Evolutionary conservation across 2,888 invertebrate genomes (phyloP).

Genomic region (Cryptocephalus primarius): DNA sequence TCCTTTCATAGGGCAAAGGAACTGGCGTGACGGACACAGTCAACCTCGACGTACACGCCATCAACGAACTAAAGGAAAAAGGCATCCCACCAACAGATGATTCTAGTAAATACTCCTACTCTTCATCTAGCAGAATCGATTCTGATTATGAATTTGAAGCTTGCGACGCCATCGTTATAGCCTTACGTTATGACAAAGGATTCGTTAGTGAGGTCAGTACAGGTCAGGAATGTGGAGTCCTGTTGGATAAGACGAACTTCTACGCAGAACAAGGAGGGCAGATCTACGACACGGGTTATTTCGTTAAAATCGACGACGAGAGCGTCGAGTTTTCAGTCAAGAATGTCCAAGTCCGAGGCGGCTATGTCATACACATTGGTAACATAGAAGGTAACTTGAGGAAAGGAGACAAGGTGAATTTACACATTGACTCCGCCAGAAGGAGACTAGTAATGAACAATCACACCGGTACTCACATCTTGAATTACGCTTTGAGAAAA

Average conservation of each 20-base stretch:
- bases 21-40: constrained; percentile 72
- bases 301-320: constrained; percentile 73
- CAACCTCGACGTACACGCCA: constrained; percentile 89
- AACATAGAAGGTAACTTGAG: constrained; percentile 72
- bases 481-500: constrained; percentile 87
- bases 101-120: constrained; percentile 82
- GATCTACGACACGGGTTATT: constrained; percentile 90
- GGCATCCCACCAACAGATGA: constrained; percentile 79
- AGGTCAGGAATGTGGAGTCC: constrained; percentile 83
- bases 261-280: constrained; percentile 99
- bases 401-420: constrained; percentile 73
- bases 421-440: constrained; percentile 75
- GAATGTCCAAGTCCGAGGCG: constrained; percentile 90
- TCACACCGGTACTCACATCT: constrained; percentile 93
- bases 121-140: constrained; percentile 49
- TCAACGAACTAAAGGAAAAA: constrained; percentile 75
- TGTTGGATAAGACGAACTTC: constrained; percentile 87
- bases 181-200: constrained; percentile 50
- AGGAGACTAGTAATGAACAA: constrained; percentile 95
- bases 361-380: constrained; percentile 91
- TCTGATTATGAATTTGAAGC: constrained; percentile 66
- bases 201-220: constrained; percentile 76
- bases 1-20: constrained; percentile 51
- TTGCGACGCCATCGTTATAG: constrained; percentile 69
- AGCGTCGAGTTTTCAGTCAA: constrained; percentile 84